phyloP scores from a whole-genome alignment of 2,113 vertebrate genomes.

The Saguinus midas region DNA sequence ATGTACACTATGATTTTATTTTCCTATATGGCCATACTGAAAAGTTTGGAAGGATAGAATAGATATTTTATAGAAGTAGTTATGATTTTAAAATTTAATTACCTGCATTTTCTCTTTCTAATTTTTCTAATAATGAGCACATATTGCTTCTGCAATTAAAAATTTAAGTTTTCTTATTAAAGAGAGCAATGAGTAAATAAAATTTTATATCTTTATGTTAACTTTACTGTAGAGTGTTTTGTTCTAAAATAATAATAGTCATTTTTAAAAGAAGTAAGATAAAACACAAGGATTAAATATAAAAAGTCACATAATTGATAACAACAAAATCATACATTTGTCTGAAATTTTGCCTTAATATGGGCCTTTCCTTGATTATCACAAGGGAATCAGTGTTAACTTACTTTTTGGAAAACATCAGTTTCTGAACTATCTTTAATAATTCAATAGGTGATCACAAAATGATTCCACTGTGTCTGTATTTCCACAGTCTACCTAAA shows the following conservation, averaged over 20 bases:
- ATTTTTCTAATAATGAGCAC: background rate
- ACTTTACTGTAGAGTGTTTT: background rate
- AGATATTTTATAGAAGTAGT: slow-evolving; percentile 6
- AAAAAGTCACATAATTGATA: background rate
- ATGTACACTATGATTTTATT: background rate
- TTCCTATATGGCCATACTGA: background rate
- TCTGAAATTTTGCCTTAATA: background rate
- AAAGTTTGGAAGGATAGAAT: background rate
- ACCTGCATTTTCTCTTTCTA: background rate
- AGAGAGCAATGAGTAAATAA: background rate
- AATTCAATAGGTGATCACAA: background rate
- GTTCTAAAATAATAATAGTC: background rate
- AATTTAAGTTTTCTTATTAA: slow-evolving; percentile 4
- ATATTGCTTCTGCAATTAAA: slow-evolving; percentile 24
- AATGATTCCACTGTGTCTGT: background rate
- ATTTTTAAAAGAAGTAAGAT: background rate
- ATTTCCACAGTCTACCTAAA: background rate
- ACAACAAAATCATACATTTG: background rate
- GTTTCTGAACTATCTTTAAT: background rate
- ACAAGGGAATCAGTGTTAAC: background rate
- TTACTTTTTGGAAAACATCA: background rate
- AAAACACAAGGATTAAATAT: background rate
- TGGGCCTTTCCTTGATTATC: background rate
- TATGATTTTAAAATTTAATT: background rate
- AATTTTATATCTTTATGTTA: background rate